Conservation (phyloP, 2,888 invertebrate genomes). For the Platycnemis pennipes region DNA sequence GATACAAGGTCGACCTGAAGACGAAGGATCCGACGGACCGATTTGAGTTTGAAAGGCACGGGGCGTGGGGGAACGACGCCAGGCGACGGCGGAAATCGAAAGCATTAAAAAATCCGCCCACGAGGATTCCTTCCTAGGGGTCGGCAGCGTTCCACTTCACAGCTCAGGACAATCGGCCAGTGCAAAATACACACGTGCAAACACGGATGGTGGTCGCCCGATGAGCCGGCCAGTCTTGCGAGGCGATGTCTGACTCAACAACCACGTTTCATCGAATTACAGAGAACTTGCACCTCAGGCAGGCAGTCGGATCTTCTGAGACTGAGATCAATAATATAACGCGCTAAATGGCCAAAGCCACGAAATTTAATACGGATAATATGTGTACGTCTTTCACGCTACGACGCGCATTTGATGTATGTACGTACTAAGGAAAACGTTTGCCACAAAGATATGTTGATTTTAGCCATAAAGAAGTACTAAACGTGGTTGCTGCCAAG, state of each 20-base stretch:
- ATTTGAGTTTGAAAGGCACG: background rate
- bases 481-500: no score
- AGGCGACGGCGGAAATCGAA: background rate
- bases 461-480: no score
- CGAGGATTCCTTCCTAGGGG: background rate
- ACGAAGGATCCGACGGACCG: background rate
- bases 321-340: no score
- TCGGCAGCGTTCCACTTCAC: background rate
- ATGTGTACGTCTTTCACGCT: no score
- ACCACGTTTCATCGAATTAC: background rate
- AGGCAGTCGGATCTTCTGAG: background rate
- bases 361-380: no score
- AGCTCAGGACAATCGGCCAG: background rate
- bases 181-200: background rate
- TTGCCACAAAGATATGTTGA: no score
- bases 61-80: background rate
- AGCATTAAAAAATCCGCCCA: slow-evolving; percentile 25
- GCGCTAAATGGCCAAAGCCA: no score
- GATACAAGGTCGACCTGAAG: background rate
- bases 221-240: background rate
- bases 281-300: background rate
- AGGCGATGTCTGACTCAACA: background rate
- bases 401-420: no score
- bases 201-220: background rate
- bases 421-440: no score